These are phyloP conservation scores for Ips nitidus DNA, from an alignment of 1,140 invertebrate genomes.

Conservation along the genomic window DNA sequence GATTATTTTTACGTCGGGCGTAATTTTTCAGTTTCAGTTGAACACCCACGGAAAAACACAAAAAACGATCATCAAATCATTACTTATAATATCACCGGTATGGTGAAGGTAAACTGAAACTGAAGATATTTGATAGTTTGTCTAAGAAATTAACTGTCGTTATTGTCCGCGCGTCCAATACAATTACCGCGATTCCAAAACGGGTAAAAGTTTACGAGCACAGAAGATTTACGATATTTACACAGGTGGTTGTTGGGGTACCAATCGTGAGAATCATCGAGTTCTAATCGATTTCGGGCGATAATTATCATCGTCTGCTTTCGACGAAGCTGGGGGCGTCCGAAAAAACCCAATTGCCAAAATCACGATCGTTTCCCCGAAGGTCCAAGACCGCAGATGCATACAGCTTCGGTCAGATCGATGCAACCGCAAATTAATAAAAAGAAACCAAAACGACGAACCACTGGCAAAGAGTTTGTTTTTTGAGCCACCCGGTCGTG, in stretches of 20 bases:
- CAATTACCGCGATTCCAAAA: neutral
- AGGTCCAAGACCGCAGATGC: neutral
- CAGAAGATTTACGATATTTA: neutral
- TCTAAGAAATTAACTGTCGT: slow-evolving; percentile 5
- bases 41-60: neutral
- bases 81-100: neutral
- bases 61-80: neutral
- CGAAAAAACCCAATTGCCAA: neutral
- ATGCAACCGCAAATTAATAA: neutral
- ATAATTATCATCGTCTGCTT: too few species aligned
- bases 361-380: neutral
- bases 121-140: neutral
- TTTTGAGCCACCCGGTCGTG: neutral
- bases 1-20: neutral
- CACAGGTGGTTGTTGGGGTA: neutral
- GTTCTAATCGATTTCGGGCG: neutral
- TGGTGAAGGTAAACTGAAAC: neutral
- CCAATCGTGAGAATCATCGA: slow-evolving; percentile 2
- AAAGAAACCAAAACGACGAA: too few species aligned
- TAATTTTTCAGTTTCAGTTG: neutral
- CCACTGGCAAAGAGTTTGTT: neutral
- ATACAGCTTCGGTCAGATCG: neutral
- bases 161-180: neutral
- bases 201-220: neutral
- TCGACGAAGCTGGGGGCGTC: neutral